Conservation (phyloP, 1,140 invertebrate species). For the Helicorthomorpha holstii region DNA sequence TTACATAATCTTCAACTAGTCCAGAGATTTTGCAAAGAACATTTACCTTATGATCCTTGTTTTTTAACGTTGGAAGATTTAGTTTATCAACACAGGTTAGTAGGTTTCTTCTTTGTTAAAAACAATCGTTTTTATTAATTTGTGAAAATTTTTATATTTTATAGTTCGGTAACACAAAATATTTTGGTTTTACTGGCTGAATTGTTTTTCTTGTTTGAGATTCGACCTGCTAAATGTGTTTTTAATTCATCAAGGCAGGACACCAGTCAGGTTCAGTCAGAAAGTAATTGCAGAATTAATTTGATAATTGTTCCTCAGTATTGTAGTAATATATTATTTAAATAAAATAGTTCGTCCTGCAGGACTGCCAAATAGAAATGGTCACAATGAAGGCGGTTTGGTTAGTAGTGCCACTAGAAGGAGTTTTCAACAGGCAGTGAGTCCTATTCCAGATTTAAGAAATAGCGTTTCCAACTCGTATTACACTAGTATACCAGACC, state of each 20-base stretch:
- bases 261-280: too few relatives aligned
- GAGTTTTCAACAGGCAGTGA: conserved; percentile 14
- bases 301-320: background rate
- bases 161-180: conserved; percentile 78
- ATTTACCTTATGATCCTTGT: conserved; percentile 75
- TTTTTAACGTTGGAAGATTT: conserved; percentile 92
- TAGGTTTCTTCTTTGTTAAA: conserved; percentile 2
- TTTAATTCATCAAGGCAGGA: too few relatives aligned
- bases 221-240: conserved; percentile 75
- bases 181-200: conserved; percentile 86
- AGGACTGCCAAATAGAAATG: background rate
- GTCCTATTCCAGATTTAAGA: conserved; percentile 14
- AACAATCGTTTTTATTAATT: conserved; percentile 1
- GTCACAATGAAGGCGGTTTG: background rate
- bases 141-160: conserved; percentile 17
- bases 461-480: conserved; percentile 5
- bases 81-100: conserved; percentile 80
- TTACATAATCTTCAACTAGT: conserved; percentile 85
- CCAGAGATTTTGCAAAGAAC: conserved; percentile 60
- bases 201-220: conserved; percentile 87
- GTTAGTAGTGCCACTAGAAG: conserved; percentile 10
- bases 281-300: conserved; percentile 1
- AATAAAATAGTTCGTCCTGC: background rate
- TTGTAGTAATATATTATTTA: background rate
- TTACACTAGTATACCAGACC: conserved; percentile 10